These are phyloP conservation scores for Pocota personata DNA, from an alignment of 2,888 invertebrate species.

Conservation along the genomic window DNA sequence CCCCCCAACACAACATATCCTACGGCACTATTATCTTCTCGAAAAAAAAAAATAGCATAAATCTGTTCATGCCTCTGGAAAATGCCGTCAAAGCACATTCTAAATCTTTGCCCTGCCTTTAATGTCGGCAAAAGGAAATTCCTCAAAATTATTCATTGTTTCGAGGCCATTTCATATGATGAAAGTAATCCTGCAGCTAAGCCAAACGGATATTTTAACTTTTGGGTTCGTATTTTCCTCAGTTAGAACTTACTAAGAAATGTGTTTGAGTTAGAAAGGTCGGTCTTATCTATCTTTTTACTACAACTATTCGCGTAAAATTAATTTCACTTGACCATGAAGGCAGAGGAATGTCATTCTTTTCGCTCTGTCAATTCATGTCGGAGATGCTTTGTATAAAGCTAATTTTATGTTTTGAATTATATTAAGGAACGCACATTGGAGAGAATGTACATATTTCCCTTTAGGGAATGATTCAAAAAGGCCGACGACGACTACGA, in stretches of 20 bases:
- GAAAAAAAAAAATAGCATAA: not conserved
- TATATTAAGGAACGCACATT: conserved; percentile 45
- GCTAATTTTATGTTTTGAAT: conserved; percentile 69
- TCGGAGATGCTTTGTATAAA: conserved; percentile 49
- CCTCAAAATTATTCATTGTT: conserved; percentile 62
- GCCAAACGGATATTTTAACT: conserved; percentile 21
- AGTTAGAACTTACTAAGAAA: not conserved
- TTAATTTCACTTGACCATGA: conserved; percentile 69
- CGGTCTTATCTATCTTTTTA: not conserved
- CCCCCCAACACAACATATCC: too few relatives aligned
- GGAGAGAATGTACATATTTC: not conserved
- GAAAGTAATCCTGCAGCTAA: conserved; percentile 24
- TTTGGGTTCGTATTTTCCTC: conserved; percentile 19
- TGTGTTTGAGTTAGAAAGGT: not conserved
- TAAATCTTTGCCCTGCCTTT: conserved; percentile 38
- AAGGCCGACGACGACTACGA: not conserved
- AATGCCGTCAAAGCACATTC: conserved; percentile 48
- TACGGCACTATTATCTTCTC: not conserved
- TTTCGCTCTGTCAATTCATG: conserved; percentile 43
- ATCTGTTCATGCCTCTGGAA: conserved; percentile 45
- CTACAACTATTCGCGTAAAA: conserved; percentile 48
- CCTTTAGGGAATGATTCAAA: conserved; percentile 14
- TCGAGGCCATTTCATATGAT: conserved; percentile 41
- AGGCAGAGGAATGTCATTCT: conserved; percentile 22
- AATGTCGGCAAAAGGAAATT: conserved; percentile 51